A percentile compares a stretch with the other conserved stretches of the same genome.
phyloP scores from a whole-genome alignment of 2,797 vertebrate genomes.

The Crocodylus rhombifer region DNA sequence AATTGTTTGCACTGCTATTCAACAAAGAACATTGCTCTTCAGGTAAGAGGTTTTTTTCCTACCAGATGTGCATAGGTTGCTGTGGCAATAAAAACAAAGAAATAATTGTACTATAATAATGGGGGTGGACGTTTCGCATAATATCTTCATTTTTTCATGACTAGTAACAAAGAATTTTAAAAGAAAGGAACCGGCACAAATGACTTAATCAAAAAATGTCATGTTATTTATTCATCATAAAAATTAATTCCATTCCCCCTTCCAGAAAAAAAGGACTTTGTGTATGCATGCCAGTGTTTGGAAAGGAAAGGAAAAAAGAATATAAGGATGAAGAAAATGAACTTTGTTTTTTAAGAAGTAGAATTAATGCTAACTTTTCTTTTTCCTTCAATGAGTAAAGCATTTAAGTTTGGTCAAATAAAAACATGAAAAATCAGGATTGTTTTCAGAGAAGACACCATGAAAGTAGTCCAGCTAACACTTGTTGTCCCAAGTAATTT shows the following conservation, averaged over 20 bases:
- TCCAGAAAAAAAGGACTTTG: background rate
- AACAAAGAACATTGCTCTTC: background rate
- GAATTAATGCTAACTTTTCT: background rate
- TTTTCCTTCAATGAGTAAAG: background rate
- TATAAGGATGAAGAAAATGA: background rate
- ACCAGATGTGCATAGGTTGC: background rate
- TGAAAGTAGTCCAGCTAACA: background rate
- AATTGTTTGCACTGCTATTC: background rate
- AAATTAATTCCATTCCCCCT: background rate
- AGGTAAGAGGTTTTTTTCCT: background rate
- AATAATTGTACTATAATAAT: background rate
- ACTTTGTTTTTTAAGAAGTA: background rate
- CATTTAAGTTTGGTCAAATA: background rate
- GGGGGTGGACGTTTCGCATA: background rate
- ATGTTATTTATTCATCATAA: conserved; percentile 20
- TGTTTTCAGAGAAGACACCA: background rate
- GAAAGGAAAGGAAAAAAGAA: background rate
- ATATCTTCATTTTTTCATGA: background rate
- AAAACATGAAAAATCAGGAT: background rate
- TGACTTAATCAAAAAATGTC: background rate
- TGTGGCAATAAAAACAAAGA: background rate
- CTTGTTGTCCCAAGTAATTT: background rate
- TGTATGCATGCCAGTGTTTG: background rate
- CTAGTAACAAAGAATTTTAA: background rate
- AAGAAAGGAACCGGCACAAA: background rate